Base-by-base conservation (phyloP, 2,888 invertebrate genomes). In the Stomorhina lunata region DNA sequence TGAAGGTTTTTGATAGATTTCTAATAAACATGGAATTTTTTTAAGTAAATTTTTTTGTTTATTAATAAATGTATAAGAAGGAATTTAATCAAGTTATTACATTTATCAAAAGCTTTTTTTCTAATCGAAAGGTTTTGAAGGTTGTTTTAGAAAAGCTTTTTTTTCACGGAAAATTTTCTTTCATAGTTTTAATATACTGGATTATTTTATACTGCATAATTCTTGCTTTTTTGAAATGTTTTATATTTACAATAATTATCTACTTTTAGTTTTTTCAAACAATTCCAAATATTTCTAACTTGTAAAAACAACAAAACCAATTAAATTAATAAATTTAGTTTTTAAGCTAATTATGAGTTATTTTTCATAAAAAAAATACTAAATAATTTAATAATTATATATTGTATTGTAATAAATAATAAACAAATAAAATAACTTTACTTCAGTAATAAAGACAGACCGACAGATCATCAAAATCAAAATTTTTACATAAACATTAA, bases 281-380 rank as follows among this genome's bases (percentile, higher is more conserved):
- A 65, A 48, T 65, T 65, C 45, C 34, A 65, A 55, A 57, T 75
- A 65, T 72, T 61, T 63, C 10, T 65, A 65, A 55, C 43, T 55
- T 66, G 34, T 65, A 75, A 15, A 75, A 75, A 66, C 5, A 37
- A 72, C 7, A 25, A 48, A n/a, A n/a, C n/a, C 29, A 57, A 27
- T 71, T 71, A 29, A 29, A 53, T 53, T 29, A n/a, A n/a, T 50
- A 50, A 17, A 20, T 37, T 34, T 72, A 72, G 59, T 22, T 48
- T 59, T 50, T 59, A 72, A 61, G 72, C 22, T 22, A 59, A 37
- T 37, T 50, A 59, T 29, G 55, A 55, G 7, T 34, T 48, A 53
- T 53, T 68, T n/a, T 50, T 72, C 48, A 37, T 72, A 59, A 59
- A 59, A 37, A 59, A 71, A 43, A 20, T 25, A 66, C 57, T n/a